phyloP scores from a whole-genome alignment of 2,797 vertebrate species.

The Taeniopygia guttata region DNA sequence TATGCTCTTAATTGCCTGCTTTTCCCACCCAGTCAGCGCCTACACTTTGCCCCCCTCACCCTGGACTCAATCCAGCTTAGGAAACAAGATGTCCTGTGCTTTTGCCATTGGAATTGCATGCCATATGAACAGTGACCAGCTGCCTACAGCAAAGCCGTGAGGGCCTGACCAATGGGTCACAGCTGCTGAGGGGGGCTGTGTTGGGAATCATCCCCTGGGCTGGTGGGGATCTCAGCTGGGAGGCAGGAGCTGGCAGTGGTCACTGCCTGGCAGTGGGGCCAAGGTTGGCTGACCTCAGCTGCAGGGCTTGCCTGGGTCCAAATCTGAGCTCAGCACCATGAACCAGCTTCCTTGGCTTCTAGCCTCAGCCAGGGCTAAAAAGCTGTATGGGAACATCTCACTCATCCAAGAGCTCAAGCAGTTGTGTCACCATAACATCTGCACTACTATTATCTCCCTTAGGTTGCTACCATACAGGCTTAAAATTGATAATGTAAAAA shows the following conservation, averaged over 20 bases:
- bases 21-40: background rate
- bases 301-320: background rate
- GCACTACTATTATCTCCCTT: background rate
- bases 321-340: background rate
- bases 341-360: background rate
- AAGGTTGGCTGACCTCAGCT: background rate
- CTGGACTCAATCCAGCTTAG: background rate
- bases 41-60: background rate
- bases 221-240: background rate
- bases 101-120: accelerated
- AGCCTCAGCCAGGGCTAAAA: background rate
- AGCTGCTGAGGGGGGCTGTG: accelerated
- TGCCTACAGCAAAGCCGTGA: background rate
- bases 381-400: background rate
- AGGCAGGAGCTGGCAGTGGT: background rate
- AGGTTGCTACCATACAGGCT: background rate
- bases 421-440: background rate
- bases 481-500: conserved; percentile 10
- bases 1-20: background rate
- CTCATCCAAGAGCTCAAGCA: accelerated
- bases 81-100: background rate
- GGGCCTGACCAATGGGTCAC: background rate
- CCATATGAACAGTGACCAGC: background rate
- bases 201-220: accelerated
- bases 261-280: background rate